A percentile compares a stretch with the other conserved stretches of the same genome.
Conservation (phyloP, 2,888 invertebrate genomes). For the Tenthredo notha region DNA sequence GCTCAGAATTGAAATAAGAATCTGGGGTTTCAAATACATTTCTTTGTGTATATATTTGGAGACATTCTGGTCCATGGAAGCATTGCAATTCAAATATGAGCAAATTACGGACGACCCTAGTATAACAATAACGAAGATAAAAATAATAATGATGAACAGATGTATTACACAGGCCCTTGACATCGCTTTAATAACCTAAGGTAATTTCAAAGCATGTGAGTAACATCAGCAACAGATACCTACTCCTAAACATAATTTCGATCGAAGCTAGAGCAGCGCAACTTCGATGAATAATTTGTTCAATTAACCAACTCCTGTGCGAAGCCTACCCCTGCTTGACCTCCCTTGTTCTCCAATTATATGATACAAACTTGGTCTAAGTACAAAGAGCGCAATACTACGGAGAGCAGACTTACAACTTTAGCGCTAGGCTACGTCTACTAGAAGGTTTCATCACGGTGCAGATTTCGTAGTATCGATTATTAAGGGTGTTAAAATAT, state of each 20-base stretch:
- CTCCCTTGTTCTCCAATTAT: constrained; percentile 3
- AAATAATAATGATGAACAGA: no score
- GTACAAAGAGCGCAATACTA: background rate
- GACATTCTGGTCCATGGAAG: no score
- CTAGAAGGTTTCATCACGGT: background rate
- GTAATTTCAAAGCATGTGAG: background rate
- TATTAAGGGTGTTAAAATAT: background rate
- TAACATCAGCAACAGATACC: background rate
- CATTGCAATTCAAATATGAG: no score
- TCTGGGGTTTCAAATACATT: no score
- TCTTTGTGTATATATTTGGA: no score
- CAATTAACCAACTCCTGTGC: background rate
- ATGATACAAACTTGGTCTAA: background rate
- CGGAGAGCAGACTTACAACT: constrained; percentile 20
- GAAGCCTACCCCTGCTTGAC: background rate
- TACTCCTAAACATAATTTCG: background rate
- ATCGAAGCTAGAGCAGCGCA: background rate
- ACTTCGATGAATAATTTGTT: background rate
- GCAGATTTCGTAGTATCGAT: background rate
- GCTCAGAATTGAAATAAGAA: no score
- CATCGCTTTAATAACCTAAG: background rate
- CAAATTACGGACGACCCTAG: no score
- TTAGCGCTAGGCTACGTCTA: background rate
- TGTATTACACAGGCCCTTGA: background rate
- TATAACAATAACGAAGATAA: no score